phyloP scores from a whole-genome alignment of 2,113 vertebrate genomes.

The Hyperopisus bebe region DNA sequence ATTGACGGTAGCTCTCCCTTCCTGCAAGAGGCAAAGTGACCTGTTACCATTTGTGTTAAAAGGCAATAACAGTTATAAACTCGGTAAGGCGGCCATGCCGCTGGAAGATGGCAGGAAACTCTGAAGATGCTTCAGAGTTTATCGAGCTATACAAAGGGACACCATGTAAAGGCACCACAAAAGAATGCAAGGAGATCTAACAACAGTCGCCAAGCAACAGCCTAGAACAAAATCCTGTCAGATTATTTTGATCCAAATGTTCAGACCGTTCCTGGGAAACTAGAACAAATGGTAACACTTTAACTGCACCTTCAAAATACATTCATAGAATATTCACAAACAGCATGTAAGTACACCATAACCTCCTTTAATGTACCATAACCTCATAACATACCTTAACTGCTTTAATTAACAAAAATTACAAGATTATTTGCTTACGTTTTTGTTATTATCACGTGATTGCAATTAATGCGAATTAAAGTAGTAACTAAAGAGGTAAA shows the following conservation, averaged over 20 bases:
- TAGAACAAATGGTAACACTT: not conserved
- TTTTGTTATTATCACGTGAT: not conserved
- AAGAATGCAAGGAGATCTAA: not conserved
- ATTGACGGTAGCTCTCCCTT: slow-evolving; percentile 97
- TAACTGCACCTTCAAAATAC: not conserved
- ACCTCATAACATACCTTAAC: not conserved
- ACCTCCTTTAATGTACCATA: not conserved
- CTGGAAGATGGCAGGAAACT: not conserved
- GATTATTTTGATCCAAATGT: not conserved
- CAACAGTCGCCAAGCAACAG: not conserved
- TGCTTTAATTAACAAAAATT: not conserved
- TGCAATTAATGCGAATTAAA: not conserved
- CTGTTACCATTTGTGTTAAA: not conserved
- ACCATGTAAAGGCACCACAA: not conserved
- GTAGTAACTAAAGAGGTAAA: not conserved
- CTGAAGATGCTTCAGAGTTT: not conserved
- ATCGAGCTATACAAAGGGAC: not conserved
- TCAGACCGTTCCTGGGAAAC: not conserved
- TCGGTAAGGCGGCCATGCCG: not conserved
- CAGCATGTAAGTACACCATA: not conserved
- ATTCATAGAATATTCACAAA: not conserved
- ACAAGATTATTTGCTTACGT: not conserved
- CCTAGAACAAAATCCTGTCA: not conserved
- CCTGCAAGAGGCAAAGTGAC: slow-evolving; percentile 52
- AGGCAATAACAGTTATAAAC: not conserved